Evolutionary conservation across 2,888 invertebrate species (phyloP).

Genomic region (Chaitophorus viminalis): DNA sequence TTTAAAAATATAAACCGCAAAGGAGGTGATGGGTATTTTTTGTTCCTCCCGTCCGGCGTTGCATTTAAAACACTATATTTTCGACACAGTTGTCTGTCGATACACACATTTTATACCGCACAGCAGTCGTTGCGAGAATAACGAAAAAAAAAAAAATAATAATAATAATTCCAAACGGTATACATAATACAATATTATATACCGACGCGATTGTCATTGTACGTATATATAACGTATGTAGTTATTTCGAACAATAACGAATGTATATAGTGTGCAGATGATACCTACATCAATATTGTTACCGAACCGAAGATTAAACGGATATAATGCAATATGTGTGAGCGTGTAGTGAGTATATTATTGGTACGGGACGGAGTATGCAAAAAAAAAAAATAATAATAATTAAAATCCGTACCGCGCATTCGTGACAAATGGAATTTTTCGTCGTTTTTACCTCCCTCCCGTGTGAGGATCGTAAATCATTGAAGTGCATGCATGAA

Average conservation of each 20-base stretch:
- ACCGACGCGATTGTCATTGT: not conserved
- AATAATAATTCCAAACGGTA: not conserved
- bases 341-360: not conserved
- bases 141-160: too few species aligned
- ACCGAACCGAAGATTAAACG: too few species aligned
- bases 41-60: not conserved
- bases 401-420: not conserved
- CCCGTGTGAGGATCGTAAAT: too few species aligned
- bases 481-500: not conserved
- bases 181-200: not conserved
- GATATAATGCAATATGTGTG: too few species aligned
- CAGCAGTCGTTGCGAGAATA: too few species aligned
- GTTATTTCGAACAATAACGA: not conserved
- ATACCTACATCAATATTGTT: too few species aligned
- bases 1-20: too few species aligned
- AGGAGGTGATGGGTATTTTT: not conserved
- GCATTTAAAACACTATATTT: not conserved
- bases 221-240: too few species aligned
- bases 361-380: not conserved
- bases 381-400: not conserved
- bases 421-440: not conserved
- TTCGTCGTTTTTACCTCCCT: not conserved
- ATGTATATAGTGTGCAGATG: not conserved
- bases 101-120: too few species aligned
- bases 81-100: not conserved